These are phyloP conservation scores for Canis aureus DNA, from an alignment of 2,113 vertebrate genomes.

Conservation along the genomic window DNA sequence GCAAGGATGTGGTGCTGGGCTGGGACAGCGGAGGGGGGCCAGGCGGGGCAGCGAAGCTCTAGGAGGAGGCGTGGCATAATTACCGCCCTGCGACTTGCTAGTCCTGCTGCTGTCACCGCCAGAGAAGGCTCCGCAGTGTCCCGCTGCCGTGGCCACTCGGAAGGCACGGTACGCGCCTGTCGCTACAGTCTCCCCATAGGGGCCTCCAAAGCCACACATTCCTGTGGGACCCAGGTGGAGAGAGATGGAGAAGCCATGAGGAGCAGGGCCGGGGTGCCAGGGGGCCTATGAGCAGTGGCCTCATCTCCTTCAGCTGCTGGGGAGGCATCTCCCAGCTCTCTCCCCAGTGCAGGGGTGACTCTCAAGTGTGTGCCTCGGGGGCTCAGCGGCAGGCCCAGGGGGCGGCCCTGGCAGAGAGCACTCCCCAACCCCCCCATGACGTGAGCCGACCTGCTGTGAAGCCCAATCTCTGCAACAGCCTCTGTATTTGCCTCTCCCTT, in stretches of 20 bases:
- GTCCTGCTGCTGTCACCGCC: constrained; percentile 91
- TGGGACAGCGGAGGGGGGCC: constrained; percentile 79
- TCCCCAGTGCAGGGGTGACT: not conserved
- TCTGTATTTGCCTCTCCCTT: not conserved
- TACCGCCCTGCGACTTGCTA: constrained; percentile 93
- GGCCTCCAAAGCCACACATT: constrained; percentile 92
- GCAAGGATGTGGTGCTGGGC: constrained; percentile 43
- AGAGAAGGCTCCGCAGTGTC: constrained; percentile 91
- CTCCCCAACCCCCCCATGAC: not conserved
- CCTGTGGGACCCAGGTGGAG: constrained; percentile 88
- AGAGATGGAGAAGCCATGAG: constrained; percentile 87
- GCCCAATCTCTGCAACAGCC: not conserved
- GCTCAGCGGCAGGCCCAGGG: not conserved
- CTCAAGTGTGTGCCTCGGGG: not conserved
- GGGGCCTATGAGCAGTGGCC: not conserved
- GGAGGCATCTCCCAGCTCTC: not conserved
- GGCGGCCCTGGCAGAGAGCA: not conserved
- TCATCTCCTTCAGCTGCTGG: not conserved
- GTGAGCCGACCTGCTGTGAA: not conserved
- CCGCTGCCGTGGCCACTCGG: constrained; percentile 88
- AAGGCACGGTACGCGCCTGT: constrained; percentile 91
- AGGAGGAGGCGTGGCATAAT: constrained; percentile 87
- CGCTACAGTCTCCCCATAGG: constrained; percentile 91
- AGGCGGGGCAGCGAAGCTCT: constrained; percentile 77
- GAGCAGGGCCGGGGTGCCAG: constrained; percentile 55